These are phyloP conservation scores for Diabrotica balteata DNA, from an alignment of 2,888 invertebrate genomes.

Conservation along the genomic window DNA sequence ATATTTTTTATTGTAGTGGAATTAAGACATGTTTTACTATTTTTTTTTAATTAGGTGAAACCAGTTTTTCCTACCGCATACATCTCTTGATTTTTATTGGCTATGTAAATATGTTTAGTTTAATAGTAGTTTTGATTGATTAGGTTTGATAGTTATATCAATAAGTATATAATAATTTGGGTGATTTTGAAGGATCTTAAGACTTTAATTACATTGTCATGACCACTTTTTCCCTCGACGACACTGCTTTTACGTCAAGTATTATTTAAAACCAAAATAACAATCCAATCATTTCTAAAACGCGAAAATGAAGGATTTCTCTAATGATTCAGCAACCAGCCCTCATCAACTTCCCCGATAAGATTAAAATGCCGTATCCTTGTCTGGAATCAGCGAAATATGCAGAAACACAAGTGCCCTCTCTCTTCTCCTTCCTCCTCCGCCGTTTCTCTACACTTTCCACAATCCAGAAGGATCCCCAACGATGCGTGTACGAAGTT, in stretches of 20 bases:
- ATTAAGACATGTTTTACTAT: too few relatives aligned
- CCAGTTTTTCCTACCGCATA: too few relatives aligned
- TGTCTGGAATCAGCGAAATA: slow-evolving; percentile 33
- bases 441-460: slow-evolving; percentile 9
- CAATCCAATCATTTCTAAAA: slow-evolving; percentile 13
- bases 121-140: too few relatives aligned
- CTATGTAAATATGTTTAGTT: too few relatives aligned
- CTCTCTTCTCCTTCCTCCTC: slow-evolving; percentile 9
- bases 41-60: too few relatives aligned
- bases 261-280: slow-evolving; percentile 7
- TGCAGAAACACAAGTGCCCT: slow-evolving; percentile 30
- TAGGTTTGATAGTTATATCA: too few relatives aligned
- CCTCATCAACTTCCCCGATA: slow-evolving; percentile 20
- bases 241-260: neutral
- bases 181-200: too few relatives aligned
- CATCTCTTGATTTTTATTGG: too few relatives aligned
- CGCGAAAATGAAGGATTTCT: slow-evolving; percentile 18
- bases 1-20: too few relatives aligned
- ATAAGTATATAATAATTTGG: too few relatives aligned
- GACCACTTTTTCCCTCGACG: neutral
- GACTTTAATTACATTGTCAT: too few relatives aligned
- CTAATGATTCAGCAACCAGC: slow-evolving; percentile 20
- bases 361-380: slow-evolving; percentile 30
- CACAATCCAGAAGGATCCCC: slow-evolving; percentile 18
- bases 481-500: slow-evolving; percentile 22